Conservation (phyloP, 2,797 vertebrate genomes). For the Mareca penelope region DNA sequence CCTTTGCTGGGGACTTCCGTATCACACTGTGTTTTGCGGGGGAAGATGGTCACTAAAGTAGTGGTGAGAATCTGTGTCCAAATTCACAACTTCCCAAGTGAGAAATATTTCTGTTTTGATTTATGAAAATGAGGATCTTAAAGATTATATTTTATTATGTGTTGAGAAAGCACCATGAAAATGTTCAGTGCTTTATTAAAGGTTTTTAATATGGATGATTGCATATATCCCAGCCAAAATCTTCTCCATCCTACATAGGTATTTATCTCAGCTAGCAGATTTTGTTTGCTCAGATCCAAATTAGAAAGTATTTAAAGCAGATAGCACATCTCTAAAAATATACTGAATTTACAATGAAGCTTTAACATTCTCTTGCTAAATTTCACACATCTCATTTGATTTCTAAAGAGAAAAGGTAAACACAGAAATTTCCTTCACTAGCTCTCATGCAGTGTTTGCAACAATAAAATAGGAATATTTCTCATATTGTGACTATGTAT, state of each 20-base stretch:
- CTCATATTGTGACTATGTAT: neutral
- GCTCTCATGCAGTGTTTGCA: neutral
- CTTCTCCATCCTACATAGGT: slow-evolving; percentile 47
- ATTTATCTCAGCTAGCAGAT: slow-evolving; percentile 69
- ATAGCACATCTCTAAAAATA: slow-evolving; percentile 61
- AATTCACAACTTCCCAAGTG: neutral
- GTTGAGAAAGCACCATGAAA: slow-evolving; percentile 9
- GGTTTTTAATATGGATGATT: slow-evolving; percentile 49
- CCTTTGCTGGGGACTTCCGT: fast-evolving
- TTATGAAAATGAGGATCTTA: neutral
- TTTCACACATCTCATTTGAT: slow-evolving; percentile 59
- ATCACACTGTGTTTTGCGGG: fast-evolving
- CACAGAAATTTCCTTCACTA: slow-evolving; percentile 27
- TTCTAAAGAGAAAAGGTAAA: slow-evolving; percentile 60
- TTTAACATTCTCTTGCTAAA: slow-evolving; percentile 53
- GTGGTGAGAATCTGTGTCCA: neutral
- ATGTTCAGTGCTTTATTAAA: slow-evolving; percentile 38
- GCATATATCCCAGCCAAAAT: slow-evolving; percentile 50
- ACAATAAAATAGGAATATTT: neutral
- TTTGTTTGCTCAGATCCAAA: slow-evolving; percentile 69
- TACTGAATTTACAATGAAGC: slow-evolving; percentile 68
- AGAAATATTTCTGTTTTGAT: neutral
- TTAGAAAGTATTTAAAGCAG: slow-evolving; percentile 68
- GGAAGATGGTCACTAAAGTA: neutral
- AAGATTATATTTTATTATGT: neutral